Percentiles rank a stretch among this genome's conserved stretches.
These are phyloP conservation scores for Plutella xylostella DNA, from an alignment of 2,888 invertebrate species.

Conservation along the genomic window DNA sequence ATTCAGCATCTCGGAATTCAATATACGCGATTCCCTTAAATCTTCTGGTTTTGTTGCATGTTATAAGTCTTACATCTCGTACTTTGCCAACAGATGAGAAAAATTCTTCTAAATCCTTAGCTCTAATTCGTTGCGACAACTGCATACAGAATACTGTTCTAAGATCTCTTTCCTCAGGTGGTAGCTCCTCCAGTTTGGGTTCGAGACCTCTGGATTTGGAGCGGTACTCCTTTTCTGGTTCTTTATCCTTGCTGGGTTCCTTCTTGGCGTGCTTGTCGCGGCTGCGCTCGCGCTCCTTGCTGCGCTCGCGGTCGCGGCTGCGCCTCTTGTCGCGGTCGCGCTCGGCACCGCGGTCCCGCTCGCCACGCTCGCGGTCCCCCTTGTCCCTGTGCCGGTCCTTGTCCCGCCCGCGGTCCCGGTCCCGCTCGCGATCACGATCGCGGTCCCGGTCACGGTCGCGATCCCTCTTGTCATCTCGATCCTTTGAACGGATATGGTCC, in stretches of 20 bases:
- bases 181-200: conserved; percentile 78
- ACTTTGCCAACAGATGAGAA: conserved; percentile 99
- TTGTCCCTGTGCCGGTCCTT: conserved; percentile 29
- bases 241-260: conserved; percentile 38
- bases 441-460: conserved; percentile 27
- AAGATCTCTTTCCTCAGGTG: conserved; percentile 98
- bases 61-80: conserved; percentile 97
- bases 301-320: conserved; percentile 49
- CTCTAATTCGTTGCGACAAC: conserved; percentile 92
- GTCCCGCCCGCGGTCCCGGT: conserved; percentile 31
- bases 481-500: conserved; percentile 66
- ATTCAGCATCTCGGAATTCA: conserved; percentile 98
- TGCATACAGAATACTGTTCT: conserved; percentile 99
- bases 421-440: conserved; percentile 32
- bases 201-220: conserved; percentile 66
- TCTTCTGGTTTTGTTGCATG: conserved; percentile 97
- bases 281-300: conserved; percentile 38
- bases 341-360: conserved; percentile 28
- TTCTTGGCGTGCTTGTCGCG: conserved; percentile 31
- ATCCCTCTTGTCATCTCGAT: conserved; percentile 57
- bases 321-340: conserved; percentile 30
- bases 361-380: conserved; percentile 32
- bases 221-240: conserved; percentile 42
- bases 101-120: conserved; percentile 97
- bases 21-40: conserved; percentile 99